Conservation (phyloP, 2,888 invertebrate species). For the Amphiduros pacificus region DNA sequence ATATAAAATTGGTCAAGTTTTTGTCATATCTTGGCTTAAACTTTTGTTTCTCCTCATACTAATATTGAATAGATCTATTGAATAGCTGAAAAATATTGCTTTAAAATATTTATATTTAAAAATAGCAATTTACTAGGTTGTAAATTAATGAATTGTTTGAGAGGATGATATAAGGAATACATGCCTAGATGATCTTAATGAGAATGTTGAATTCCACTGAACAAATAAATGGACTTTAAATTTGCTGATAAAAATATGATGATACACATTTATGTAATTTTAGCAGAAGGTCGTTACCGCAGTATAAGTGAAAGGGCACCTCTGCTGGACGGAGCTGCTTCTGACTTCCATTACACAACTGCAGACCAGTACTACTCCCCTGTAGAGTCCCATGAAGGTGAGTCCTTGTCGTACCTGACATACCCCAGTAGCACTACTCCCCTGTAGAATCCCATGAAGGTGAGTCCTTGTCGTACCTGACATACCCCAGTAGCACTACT, state of each 20-base stretch:
- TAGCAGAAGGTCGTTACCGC: slow-evolving; percentile 6
- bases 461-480: no score
- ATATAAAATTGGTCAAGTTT: no score
- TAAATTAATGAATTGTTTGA: no score
- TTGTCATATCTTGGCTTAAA: no score
- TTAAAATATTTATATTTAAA: neutral
- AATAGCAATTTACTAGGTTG: no score
- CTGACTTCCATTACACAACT: neutral
- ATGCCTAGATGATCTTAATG: neutral
- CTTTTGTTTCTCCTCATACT: no score
- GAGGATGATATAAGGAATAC: no score
- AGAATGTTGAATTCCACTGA: neutral
- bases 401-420: no score
- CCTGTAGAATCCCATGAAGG: no score
- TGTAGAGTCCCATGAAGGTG: neutral
- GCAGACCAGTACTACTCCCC: slow-evolving; percentile 11
- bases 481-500: no score
- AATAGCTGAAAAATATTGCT: neutral
- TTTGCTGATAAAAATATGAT: neutral
- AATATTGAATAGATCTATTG: no score
- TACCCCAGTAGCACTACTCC: no score
- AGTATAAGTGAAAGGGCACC: slow-evolving; percentile 8
- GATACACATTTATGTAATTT: neutral
- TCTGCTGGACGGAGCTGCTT: slow-evolving; percentile 2
- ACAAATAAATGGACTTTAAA: neutral